These are phyloP conservation scores for Halyomorpha halys DNA, from an alignment of 1,140 invertebrate species.

Conservation along the genomic window DNA sequence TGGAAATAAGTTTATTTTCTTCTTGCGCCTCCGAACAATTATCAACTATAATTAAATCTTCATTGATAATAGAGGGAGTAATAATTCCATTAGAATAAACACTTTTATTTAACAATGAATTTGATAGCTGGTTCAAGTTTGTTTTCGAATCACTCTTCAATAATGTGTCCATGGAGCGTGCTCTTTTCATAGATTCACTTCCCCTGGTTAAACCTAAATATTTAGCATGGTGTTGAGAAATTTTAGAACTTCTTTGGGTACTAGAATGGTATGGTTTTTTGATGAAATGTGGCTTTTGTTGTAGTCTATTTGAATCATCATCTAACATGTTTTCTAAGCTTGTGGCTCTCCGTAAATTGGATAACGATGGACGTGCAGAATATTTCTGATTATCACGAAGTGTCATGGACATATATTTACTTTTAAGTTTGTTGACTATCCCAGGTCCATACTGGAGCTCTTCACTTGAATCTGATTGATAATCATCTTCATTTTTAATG, in stretches of 20 bases:
- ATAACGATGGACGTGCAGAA: conserved; percentile 49
- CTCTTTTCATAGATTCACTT: conserved; percentile 62
- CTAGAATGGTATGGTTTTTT: conserved; percentile 23
- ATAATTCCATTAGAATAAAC: conserved; percentile 18
- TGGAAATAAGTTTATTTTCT: background rate
- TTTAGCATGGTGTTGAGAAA: conserved; percentile 27
- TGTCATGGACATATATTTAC: conserved; percentile 71
- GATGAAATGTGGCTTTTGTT: conserved; percentile 24
- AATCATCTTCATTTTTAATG: conserved; percentile 29
- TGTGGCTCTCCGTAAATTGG: conserved; percentile 59
- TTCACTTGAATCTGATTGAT: conserved; percentile 49
- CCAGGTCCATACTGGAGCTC: conserved; percentile 83
- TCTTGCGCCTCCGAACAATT: conserved; percentile 27
- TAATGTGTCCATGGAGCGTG: conserved; percentile 70
- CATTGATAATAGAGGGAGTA: conserved; percentile 34
- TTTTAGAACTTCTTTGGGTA: conserved; percentile 22
- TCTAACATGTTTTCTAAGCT: conserved; percentile 76
- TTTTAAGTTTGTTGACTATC: conserved; percentile 75
- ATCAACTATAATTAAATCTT: conserved; percentile 40
- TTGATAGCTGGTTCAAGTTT: background rate
- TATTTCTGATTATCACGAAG: conserved; percentile 50
- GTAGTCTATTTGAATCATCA: conserved; percentile 41
- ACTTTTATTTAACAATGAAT: background rate
- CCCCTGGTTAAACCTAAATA: conserved; percentile 27
- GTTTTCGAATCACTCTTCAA: conserved; percentile 45